Conservation (phyloP, 2,797 vertebrate genomes). For the Catostomus latipinnis region DNA sequence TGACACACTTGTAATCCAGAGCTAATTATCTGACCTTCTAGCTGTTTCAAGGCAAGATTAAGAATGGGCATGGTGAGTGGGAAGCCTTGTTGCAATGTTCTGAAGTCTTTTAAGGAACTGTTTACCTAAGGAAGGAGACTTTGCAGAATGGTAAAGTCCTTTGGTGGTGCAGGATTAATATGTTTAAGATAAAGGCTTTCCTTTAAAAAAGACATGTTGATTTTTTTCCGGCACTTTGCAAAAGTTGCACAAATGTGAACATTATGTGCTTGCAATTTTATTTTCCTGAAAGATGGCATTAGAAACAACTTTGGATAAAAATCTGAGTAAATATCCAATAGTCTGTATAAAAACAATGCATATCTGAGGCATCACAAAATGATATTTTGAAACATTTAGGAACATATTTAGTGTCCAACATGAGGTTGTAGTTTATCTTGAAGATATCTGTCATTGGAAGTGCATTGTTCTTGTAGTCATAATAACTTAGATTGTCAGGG, state of each 20-base stretch:
- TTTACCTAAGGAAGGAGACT: neutral
- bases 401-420: neutral
- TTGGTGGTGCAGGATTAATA: neutral
- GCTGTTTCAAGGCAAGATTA: neutral
- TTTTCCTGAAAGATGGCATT: neutral
- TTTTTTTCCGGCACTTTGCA: neutral
- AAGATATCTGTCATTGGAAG: conserved; percentile 21
- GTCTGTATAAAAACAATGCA: neutral
- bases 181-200: neutral
- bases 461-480: neutral
- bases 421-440: conserved; percentile 26
- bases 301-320: neutral
- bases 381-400: neutral
- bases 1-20: neutral
- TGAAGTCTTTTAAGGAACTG: neutral
- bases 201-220: neutral
- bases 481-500: neutral
- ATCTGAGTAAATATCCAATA: conserved; percentile 43
- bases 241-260: neutral
- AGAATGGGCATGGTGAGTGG: neutral
- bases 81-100: conserved; percentile 4
- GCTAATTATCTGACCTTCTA: neutral
- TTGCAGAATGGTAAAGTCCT: conserved; percentile 14
- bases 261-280: fast-evolving
- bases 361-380: neutral